Conservation (phyloP, 2,888 invertebrate species). For the Eupithecia dodoneata region DNA sequence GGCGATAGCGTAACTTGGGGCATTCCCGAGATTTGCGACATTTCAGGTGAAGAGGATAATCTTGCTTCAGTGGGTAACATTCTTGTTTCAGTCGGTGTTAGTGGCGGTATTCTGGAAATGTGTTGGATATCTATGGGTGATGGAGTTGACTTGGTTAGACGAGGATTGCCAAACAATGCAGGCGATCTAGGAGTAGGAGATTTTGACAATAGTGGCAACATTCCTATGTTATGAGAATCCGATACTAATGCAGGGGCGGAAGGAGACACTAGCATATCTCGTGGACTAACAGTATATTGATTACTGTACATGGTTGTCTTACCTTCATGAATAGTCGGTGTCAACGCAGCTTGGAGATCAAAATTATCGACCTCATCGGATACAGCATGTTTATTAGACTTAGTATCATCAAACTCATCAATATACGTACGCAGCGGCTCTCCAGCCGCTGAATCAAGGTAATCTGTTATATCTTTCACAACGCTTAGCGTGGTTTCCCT, state of each 20-base stretch:
- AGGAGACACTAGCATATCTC: slow-evolving; percentile 31
- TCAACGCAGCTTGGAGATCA: slow-evolving; percentile 44
- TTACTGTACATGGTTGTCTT: slow-evolving; percentile 28
- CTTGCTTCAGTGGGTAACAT: slow-evolving; percentile 27
- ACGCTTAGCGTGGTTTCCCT: slow-evolving; percentile 42
- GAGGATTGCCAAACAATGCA: slow-evolving; percentile 17
- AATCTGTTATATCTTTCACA: slow-evolving; percentile 69
- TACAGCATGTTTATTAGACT: slow-evolving; percentile 60
- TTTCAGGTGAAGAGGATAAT: slow-evolving; percentile 32
- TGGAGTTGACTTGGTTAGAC: slow-evolving; percentile 30
- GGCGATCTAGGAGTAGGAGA: slow-evolving; percentile 29
- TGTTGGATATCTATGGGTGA: slow-evolving; percentile 40
- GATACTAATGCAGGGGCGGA: slow-evolving; percentile 41
- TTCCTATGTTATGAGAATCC: slow-evolving; percentile 42
- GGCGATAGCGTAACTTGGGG: slow-evolving; percentile 38
- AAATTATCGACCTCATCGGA: slow-evolving; percentile 48
- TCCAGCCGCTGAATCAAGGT: slow-evolving; percentile 73
- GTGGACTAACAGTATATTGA: slow-evolving; percentile 24
- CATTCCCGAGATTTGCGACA: slow-evolving; percentile 19
- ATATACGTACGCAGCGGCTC: slow-evolving; percentile 74
- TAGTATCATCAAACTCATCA: slow-evolving; percentile 76
- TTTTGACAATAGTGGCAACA: slow-evolving; percentile 21
- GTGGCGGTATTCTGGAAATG: slow-evolving; percentile 31
- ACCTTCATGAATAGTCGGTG: slow-evolving; percentile 48
- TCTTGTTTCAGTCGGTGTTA: slow-evolving; percentile 34